Conservation (phyloP, 2,797 vertebrate genomes). For the Coregonus ussuriensis region DNA sequence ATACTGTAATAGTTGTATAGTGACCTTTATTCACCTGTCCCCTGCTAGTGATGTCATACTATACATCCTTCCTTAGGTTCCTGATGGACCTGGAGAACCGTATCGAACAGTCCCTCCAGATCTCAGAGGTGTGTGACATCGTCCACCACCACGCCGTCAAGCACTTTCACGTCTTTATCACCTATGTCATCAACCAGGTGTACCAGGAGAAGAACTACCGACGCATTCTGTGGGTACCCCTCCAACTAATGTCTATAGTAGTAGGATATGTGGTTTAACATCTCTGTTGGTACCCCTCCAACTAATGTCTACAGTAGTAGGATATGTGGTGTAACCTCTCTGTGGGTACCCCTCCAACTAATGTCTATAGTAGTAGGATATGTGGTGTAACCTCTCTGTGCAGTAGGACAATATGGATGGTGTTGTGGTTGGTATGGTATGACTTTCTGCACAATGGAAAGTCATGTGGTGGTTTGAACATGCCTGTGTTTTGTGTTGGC, state of each 20-base stretch:
- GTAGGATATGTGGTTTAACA: too few relatives aligned
- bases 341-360: too few relatives aligned
- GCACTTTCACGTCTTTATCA: conserved; percentile 90
- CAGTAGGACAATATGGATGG: background rate
- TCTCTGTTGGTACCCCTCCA: conserved; percentile 80
- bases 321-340: too few relatives aligned
- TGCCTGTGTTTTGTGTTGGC: background rate
- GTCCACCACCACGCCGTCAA: conserved; percentile 82
- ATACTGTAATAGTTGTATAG: background rate
- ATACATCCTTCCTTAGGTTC: conserved; percentile 73
- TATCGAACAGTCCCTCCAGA: conserved; percentile 88
- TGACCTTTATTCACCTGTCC: background rate
- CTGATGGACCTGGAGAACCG: conserved; percentile 92
- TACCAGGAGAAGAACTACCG: conserved; percentile 96
- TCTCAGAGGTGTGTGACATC: conserved; percentile 95
- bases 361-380: too few relatives aligned
- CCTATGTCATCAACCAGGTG: conserved; percentile 94
- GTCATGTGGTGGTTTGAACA: background rate
- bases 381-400: background rate
- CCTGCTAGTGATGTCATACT: conserved; percentile 17
- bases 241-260: background rate
- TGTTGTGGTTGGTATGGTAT: background rate
- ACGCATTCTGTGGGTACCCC: conserved; percentile 87
- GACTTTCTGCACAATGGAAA: too few relatives aligned
- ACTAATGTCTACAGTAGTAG: background rate